phyloP scores from a whole-genome alignment of 2,888 invertebrate species.

The Leptura quadrifasciata region DNA sequence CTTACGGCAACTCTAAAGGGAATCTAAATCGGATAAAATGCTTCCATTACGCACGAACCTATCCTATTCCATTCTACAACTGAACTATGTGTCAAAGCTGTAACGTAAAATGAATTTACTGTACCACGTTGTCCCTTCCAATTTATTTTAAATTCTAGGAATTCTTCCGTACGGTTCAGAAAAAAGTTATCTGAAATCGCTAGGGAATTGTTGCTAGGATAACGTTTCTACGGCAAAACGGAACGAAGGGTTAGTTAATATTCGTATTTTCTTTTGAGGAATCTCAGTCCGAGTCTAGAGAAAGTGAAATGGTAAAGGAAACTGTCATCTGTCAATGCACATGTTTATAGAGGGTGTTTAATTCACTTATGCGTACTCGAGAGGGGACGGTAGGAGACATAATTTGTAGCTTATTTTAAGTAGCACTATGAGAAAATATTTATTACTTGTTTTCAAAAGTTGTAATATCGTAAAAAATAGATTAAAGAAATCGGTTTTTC shows the following conservation, averaged over 20 bases:
- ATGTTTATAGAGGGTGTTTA: too few species aligned
- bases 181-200: conserved; percentile 5
- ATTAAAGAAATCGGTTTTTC: too few species aligned
- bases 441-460: too few species aligned
- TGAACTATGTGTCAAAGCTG: conserved; percentile 22
- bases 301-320: background rate
- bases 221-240: background rate
- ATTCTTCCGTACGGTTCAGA: background rate
- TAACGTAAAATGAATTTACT: conserved; percentile 26
- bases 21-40: conserved; percentile 54
- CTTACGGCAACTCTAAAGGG: conserved; percentile 55
- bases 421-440: too few species aligned
- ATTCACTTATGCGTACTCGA: too few species aligned
- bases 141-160: conserved; percentile 16
- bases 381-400: too few species aligned
- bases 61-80: conserved; percentile 14
- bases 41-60: conserved; percentile 45
- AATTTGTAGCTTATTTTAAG: too few species aligned
- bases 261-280: background rate
- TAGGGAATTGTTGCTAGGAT: background rate
- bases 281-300: background rate
- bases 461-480: too few species aligned
- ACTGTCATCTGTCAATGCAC: too few species aligned
- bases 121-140: conserved; percentile 14
- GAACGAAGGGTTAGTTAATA: background rate